These are phyloP conservation scores for Invenusta paracnida DNA, from an alignment of 2,888 invertebrate genomes.

Conservation along the genomic window DNA sequence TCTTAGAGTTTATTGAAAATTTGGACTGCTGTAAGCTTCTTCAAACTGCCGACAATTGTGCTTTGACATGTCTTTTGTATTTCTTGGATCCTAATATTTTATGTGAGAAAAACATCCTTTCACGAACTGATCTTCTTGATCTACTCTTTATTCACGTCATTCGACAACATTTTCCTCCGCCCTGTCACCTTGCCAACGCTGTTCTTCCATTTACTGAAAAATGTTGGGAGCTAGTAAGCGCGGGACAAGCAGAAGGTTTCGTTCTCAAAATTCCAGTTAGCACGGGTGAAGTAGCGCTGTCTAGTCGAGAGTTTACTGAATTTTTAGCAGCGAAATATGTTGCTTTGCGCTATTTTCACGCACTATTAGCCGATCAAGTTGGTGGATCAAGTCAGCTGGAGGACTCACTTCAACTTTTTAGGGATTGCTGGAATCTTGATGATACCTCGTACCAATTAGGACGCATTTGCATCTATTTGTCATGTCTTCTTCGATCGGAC, in stretches of 20 bases:
- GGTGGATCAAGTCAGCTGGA: background rate
- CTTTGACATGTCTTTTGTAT: background rate
- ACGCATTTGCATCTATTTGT: background rate
- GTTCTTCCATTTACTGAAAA: background rate
- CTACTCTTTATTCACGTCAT: background rate
- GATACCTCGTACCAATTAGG: background rate
- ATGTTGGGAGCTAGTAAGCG: background rate
- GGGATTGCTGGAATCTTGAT: constrained; percentile 7
- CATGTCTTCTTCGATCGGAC: background rate
- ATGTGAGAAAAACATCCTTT: background rate
- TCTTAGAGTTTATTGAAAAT: constrained; percentile 20
- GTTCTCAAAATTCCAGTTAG: background rate
- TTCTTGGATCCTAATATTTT: background rate
- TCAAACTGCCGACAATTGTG: background rate
- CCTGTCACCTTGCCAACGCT: background rate
- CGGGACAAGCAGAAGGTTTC: background rate
- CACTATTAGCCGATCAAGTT: background rate
- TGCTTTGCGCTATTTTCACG: background rate
- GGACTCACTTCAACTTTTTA: background rate
- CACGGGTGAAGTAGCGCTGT: background rate
- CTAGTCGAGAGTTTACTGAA: background rate
- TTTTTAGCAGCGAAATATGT: constrained; percentile 25
- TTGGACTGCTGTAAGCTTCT: background rate
- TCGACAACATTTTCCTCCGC: background rate
- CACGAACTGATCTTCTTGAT: background rate